Evolutionary conservation across 2,113 vertebrate genomes (phyloP), one percentile per base, ranked within the genome.

Genomic region (Potamarius usumacintae): DNA sequence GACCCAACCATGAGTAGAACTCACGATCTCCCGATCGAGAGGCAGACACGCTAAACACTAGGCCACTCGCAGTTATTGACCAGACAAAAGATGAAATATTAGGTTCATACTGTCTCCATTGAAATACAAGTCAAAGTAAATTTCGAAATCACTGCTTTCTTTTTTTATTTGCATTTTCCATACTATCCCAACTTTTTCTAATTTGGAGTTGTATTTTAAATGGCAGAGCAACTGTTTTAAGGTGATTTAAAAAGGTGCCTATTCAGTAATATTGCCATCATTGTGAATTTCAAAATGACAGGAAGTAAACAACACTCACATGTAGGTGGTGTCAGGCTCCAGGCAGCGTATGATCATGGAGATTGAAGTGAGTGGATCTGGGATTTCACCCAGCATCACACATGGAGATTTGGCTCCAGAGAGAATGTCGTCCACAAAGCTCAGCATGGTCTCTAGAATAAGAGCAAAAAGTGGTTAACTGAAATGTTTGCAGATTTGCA

Each of bases 381-480:
- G 98, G 86, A 99, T 97, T 93, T 98, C 97, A 22, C 97, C 97
- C 0, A 98, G 95, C 97, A 99, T 99, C 89, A 97, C 97, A 22
- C 98, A 99, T 0, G 98, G 98, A 10, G 98, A 97, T 94, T 98
- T 97, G 82, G 98, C 97, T 1, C 98, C 98, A 0, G 98, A 99
- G 93, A 99, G 94, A 91, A 99, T 97, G 93, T 99, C 98, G 1
- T 99, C 98, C 89, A 98, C 97, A 0, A 99, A 99, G 92, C 98
- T 99, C 94, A 99, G 91, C 89, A 99, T 95, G 0, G 96, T 97
- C 95, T 99, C 98, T 99, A 94, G 52, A 50, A 89, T 57, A 34
- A 93, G 88, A 86, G 88, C 85, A 85, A 81, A 67, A n/a, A 53
- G 15, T 17, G 12, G 15, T 86, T 84, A 58, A 85, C 27, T 76